Conservation (phyloP, 2,888 invertebrate genomes). For the Scaptodrosophila latifasciaeformis region DNA sequence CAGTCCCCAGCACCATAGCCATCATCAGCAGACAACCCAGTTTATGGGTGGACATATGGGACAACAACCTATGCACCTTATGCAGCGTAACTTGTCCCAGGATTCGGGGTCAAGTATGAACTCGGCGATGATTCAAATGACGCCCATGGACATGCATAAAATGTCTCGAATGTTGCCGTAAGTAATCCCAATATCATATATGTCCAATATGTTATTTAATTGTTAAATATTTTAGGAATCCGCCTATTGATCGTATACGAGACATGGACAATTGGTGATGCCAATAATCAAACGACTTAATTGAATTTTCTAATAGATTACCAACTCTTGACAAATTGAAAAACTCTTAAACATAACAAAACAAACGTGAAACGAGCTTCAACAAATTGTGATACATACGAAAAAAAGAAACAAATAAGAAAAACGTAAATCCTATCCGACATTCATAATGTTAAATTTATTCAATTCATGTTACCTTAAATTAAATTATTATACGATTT, state of each 20-base stretch:
- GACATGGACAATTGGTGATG: constrained; percentile 74
- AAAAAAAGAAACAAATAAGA: constrained; percentile 19
- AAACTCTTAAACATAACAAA: constrained; percentile 6
- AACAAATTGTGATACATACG: constrained; percentile 21
- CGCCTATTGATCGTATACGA: constrained; percentile 72
- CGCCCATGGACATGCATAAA: constrained; percentile 73
- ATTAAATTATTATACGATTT: constrained; percentile 46
- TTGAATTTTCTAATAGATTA: too few species aligned
- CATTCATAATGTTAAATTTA: constrained; percentile 27
- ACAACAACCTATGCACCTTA: constrained; percentile 61
- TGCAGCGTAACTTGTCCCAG: constrained; percentile 78
- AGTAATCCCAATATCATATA: too few species aligned
- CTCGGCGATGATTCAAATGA: constrained; percentile 76
- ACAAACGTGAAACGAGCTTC: constrained; percentile 12
- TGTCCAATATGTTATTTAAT: too few species aligned
- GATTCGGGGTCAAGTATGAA: constrained; percentile 79
- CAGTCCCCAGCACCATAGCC: constrained; percentile 53
- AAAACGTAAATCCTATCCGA: constrained; percentile 39
- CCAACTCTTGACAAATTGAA: too few species aligned
- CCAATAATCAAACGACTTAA: constrained; percentile 21
- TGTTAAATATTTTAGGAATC: constrained; percentile 62
- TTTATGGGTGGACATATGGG: constrained; percentile 50
- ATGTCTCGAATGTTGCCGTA: constrained; percentile 74
- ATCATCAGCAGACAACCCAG: constrained; percentile 52
- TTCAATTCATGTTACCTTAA: constrained; percentile 41